Evolutionary conservation across 2,797 vertebrate genomes (phyloP).

Genomic region (Triplophysa bombifrons): DNA sequence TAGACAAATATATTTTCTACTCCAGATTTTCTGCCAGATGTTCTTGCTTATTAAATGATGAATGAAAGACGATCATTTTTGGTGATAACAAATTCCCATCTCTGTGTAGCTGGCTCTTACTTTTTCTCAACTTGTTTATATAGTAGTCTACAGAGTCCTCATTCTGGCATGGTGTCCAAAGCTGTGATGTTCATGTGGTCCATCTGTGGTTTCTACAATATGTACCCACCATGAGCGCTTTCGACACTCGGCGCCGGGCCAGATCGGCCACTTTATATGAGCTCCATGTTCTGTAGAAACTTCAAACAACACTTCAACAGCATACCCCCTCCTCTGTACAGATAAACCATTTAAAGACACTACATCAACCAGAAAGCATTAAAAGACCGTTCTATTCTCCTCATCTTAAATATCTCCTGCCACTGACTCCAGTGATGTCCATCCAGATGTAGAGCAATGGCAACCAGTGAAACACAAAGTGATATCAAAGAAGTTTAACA

Average conservation of each 20-base stretch:
- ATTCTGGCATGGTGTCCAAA: conserved; percentile 86
- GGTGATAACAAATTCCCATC: too few relatives aligned
- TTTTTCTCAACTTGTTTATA: conserved; percentile 73
- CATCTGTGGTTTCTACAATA: conserved; percentile 70
- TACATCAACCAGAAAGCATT: conserved; percentile 8
- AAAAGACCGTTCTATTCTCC: not conserved
- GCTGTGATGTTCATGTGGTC: conserved; percentile 85
- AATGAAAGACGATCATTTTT: too few relatives aligned
- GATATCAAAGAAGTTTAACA: too few relatives aligned
- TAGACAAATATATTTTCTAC: too few relatives aligned
- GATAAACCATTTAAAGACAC: conserved; percentile 39
- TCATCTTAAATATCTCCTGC: not conserved
- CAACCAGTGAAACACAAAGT: too few relatives aligned
- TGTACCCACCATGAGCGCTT: conserved; percentile 79
- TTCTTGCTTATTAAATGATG: too few relatives aligned
- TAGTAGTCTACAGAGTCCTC: conserved; percentile 80
- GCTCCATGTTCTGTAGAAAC: conserved; percentile 80
- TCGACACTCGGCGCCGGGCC: conserved; percentile 71
- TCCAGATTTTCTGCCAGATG: too few relatives aligned
- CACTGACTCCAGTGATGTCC: not conserved
- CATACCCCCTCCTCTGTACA: conserved; percentile 38
- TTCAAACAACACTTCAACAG: conserved; percentile 2
- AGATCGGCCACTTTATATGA: conserved; percentile 85
- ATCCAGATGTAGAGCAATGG: conserved; percentile 2
- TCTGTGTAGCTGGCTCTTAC: not conserved